phyloP scores from a whole-genome alignment of 2,888 invertebrate species.

The Boloria selene region DNA sequence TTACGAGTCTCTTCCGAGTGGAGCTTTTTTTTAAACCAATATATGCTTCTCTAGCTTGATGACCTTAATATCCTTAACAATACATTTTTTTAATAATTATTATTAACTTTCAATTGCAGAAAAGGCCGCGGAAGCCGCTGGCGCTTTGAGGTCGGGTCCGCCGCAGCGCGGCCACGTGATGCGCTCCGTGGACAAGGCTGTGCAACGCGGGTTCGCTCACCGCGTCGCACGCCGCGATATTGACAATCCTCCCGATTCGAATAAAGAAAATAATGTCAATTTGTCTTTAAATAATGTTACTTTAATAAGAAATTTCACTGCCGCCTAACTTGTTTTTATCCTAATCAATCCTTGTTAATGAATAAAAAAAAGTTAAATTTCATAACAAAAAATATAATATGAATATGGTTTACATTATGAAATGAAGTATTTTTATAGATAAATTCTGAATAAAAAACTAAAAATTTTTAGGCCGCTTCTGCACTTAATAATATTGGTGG shows the following conservation, averaged over 20 bases:
- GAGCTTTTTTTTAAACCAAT: too few species aligned
- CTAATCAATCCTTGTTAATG: not conserved
- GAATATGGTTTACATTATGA: not conserved
- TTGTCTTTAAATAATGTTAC: constrained; percentile 12
- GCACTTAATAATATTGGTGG: constrained; percentile 34
- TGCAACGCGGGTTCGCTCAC: constrained; percentile 56
- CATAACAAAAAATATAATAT: not conserved
- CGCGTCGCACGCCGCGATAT: constrained; percentile 53
- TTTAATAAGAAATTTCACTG: constrained; percentile 20
- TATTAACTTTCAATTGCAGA: constrained; percentile 45
- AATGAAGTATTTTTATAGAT: too few species aligned
- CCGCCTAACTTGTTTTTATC: not conserved
- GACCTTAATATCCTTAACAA: too few species aligned
- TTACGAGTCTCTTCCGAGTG: too few species aligned
- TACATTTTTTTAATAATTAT: too few species aligned
- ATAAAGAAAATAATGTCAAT: constrained; percentile 42
- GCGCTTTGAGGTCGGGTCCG: constrained; percentile 50
- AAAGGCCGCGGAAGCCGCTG: constrained; percentile 57
- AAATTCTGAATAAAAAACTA: not conserved
- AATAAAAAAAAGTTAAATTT: not conserved
- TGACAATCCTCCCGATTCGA: constrained; percentile 42
- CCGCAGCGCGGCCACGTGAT: constrained; percentile 46
- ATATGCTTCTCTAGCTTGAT: too few species aligned
- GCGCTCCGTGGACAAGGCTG: constrained; percentile 56
- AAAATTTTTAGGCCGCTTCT: constrained; percentile 1